Evolutionary conservation across 2,113 vertebrate genomes (phyloP).

Genomic region (Hyaena hyaena): DNA sequence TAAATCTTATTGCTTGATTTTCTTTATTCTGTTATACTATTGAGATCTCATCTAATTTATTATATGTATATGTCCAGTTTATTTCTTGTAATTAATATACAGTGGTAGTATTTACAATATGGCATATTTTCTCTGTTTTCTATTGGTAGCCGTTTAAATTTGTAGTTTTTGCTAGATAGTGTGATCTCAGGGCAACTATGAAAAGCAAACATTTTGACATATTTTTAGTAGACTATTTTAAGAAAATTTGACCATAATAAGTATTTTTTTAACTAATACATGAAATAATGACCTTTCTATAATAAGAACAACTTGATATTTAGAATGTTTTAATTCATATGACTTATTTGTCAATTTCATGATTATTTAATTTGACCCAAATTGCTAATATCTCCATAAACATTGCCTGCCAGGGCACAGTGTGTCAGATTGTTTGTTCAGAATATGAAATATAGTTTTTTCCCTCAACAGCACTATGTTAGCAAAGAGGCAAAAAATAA

Average conservation of each 20-base stretch:
- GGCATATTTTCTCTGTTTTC: slow-evolving; percentile 48
- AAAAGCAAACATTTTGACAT: slow-evolving; percentile 45
- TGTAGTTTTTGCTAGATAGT: slow-evolving; percentile 19
- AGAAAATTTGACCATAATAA: slow-evolving; percentile 26
- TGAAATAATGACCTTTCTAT: background rate
- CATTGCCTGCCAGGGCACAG: slow-evolving; percentile 37
- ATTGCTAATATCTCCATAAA: slow-evolving; percentile 26
- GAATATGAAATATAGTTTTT: slow-evolving; percentile 62
- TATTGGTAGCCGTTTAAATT: slow-evolving; percentile 42
- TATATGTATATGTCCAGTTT: background rate
- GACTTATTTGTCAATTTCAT: slow-evolving; percentile 36
- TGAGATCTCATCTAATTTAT: background rate
- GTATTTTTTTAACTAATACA: slow-evolving; percentile 20
- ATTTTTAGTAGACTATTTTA: slow-evolving; percentile 30
- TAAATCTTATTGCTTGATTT: background rate
- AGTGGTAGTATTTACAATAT: slow-evolving; percentile 3
- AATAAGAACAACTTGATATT: slow-evolving; percentile 41
- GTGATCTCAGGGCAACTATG: slow-evolving; percentile 50
- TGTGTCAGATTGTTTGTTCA: slow-evolving; percentile 41
- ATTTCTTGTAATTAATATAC: background rate
- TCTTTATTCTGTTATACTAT: slow-evolving; percentile 22
- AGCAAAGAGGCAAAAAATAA: slow-evolving; percentile 81
- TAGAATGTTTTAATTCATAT: slow-evolving; percentile 50
- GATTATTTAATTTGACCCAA: slow-evolving; percentile 54
- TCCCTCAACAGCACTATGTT: slow-evolving; percentile 76